Percentiles rank a stretch among this genome's conserved stretches.
Conservation (phyloP, 2,888 invertebrate genomes). For the Polydrusus cervinus region DNA sequence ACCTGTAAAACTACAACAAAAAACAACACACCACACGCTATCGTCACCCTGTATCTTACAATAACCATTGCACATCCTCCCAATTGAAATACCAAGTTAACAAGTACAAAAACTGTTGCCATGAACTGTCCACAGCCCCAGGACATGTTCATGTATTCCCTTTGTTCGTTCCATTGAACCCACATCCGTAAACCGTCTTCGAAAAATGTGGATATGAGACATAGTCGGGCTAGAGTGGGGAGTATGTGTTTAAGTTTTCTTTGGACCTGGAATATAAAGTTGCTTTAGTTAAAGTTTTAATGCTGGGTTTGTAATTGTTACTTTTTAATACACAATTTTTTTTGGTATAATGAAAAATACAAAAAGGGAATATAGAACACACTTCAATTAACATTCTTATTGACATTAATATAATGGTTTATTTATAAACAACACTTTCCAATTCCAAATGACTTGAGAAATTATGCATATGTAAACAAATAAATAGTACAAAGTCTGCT, state of each 20-base stretch:
- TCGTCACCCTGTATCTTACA: conserved; percentile 90
- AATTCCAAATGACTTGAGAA: not conserved
- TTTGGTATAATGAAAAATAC: no score
- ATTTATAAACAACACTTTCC: not conserved
- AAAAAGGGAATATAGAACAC: no score
- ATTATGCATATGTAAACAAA: not conserved
- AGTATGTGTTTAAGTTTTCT: conserved; percentile 93
- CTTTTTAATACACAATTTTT: no score
- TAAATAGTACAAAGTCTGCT: not conserved
- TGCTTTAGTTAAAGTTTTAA: not conserved
- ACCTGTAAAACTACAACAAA: conserved; percentile 98
- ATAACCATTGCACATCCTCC: conserved; percentile 98
- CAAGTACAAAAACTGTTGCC: conserved; percentile 94
- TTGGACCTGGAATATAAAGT: conserved; percentile 80
- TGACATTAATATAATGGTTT: no score
- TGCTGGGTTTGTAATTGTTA: no score
- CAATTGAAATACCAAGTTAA: conserved; percentile 96
- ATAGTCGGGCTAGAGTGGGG: conserved; percentile 96
- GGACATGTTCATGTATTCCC: conserved; percentile 97
- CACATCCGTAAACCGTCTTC: conserved; percentile 99
- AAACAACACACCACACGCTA: conserved; percentile 93
- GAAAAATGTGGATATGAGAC: conserved; percentile 98
- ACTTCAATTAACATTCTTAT: no score
- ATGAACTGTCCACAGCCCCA: conserved; percentile 97
- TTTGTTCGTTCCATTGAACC: conserved; percentile 98